Percentiles rank a stretch among this genome's conserved stretches.
Conservation (phyloP, 2,113 vertebrate species). For the Crotalus horridus region DNA sequence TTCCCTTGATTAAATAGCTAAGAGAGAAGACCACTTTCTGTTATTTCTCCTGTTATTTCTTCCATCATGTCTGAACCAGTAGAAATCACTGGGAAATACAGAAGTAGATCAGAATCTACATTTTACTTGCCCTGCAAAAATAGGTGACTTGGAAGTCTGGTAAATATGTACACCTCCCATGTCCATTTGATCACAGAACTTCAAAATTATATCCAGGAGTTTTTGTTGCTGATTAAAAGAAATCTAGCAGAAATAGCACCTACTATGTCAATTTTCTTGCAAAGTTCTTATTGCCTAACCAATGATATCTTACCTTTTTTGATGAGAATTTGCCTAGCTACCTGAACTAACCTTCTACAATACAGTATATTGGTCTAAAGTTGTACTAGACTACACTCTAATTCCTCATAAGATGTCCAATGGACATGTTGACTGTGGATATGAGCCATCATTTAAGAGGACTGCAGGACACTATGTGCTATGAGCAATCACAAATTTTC, state of each 20-base stretch:
- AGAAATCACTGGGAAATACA: neutral
- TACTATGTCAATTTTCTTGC: neutral
- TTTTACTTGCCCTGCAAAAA: neutral
- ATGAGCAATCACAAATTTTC: conserved; percentile 46
- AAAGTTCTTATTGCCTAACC: conserved; percentile 32
- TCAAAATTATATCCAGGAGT: conserved; percentile 34
- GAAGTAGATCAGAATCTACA: neutral
- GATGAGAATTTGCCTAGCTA: conserved; percentile 44
- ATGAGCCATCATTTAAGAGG: conserved; percentile 12
- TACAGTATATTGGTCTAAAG: neutral
- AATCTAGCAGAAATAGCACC: neutral
- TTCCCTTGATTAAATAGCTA: neutral
- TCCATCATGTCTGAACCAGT: neutral
- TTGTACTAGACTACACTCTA: neutral
- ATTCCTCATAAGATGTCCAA: neutral
- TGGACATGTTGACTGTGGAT: neutral
- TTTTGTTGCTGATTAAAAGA: neutral
- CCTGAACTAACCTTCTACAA: neutral
- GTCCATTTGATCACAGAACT: conserved; percentile 31
- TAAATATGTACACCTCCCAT: neutral
- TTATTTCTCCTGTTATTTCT: neutral
- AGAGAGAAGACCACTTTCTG: neutral
- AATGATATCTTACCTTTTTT: conserved; percentile 30
- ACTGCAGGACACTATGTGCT: conserved; percentile 23
- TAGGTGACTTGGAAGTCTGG: neutral